These are phyloP conservation scores for Manis pentadactyla DNA, from an alignment of 2,797 vertebrate genomes.

Conservation along the genomic window DNA sequence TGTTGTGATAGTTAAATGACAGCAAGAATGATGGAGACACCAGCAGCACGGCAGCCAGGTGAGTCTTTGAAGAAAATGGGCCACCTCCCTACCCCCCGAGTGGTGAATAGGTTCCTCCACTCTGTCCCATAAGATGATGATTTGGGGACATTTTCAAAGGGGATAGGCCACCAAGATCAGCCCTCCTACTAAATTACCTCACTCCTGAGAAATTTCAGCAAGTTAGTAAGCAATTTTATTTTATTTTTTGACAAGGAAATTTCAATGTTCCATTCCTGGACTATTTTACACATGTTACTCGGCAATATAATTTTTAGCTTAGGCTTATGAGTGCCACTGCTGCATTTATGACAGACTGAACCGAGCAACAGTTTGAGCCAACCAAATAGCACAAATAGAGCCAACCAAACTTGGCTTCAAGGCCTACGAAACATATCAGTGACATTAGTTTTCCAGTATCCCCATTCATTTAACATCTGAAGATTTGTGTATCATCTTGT, in stretches of 20 bases:
- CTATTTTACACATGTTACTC: neutral
- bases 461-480: neutral
- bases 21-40: neutral
- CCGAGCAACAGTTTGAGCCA: neutral
- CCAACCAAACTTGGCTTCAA: neutral
- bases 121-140: neutral
- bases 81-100: no score
- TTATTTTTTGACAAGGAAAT: slow-evolving; percentile 50
- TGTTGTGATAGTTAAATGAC: neutral
- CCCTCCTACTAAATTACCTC: slow-evolving; percentile 35
- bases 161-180: neutral
- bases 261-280: slow-evolving; percentile 44
- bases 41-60: neutral
- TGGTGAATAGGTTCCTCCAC: neutral
- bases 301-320: slow-evolving; percentile 17
- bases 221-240: slow-evolving; percentile 58
- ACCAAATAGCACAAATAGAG: neutral
- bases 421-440: neutral
- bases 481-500: neutral
- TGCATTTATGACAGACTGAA: neutral
- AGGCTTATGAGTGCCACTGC: neutral
- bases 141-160: slow-evolving; percentile 42
- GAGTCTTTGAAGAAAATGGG: neutral
- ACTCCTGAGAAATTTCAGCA: slow-evolving; percentile 66
- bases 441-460: neutral